Evolutionary conservation across 2,888 invertebrate genomes (phyloP), one percentile per base, ranked within the genome.

Genomic region (Parnassius glacialis): DNA sequence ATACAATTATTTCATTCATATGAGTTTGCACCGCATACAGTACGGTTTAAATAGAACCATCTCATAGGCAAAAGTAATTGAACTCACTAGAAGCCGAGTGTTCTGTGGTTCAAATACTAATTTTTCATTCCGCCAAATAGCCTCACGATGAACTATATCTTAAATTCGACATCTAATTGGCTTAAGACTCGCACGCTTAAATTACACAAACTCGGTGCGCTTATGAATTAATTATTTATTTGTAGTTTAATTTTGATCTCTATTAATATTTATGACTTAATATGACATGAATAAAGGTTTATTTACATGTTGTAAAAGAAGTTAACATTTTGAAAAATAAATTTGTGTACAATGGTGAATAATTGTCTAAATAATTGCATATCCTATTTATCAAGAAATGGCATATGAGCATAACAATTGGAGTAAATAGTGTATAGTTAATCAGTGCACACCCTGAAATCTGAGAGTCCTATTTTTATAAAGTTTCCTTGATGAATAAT

Each of bases 381-480:
- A 34, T 34, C 34, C 7, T 34, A 34, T 3, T 34, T 34, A 34
- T 34, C 34, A 34, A 5, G 34, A 34, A 34, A 34, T 13, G 13
- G 9, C 10, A 11, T 25, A 51, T 51, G 11, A 51, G 55, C 55
- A 55, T 11, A 25, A 12, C 20, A 55, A 44, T 44, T 44, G 54
- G 43, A 50, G 43, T 34, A 45, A 52, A 13, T n/a, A 43, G 47
- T 56, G 34, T 52, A 45, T 56, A 51, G n/a, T 56, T 16, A 61
- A 52, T 51, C 20, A n/a, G 43, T 13, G 51, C 48, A 48, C 7
- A 48, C 16, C 13, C 13, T 48, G 55, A 51, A 47, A 42, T 47
- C 50, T 52, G 20, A 57, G 56, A 57, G 57, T 51, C 47, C 53
- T 62, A 62, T 62, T 58, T 62, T 62, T 53, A 50, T 62, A 62